Percentiles rank a stretch among this genome's conserved stretches.
Evolutionary conservation across 2,797 vertebrate species (phyloP).

Genomic region (Esox masquinongy): DNA sequence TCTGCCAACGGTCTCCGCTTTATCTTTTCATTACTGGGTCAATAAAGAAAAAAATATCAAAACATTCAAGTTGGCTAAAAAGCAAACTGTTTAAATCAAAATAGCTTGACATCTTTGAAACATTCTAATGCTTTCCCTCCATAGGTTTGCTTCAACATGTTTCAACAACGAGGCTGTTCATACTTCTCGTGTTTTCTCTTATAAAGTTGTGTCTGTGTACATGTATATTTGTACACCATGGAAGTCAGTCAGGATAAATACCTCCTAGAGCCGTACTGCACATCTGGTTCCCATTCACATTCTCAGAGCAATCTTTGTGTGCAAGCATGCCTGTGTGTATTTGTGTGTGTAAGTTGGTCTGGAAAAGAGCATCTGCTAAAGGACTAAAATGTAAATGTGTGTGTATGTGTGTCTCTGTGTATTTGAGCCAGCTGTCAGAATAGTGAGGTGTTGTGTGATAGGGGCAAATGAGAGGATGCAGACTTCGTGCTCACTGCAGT

Average conservation of each 20-base stretch:
- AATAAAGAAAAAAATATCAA: too few species aligned
- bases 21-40: too few species aligned
- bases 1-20: too few species aligned
- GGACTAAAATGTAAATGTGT: slow-evolving; percentile 1
- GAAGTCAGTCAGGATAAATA: slow-evolving; percentile 2
- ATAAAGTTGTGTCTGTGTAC: neutral
- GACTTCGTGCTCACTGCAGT: neutral
- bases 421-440: slow-evolving; percentile 1
- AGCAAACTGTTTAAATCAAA: too few species aligned
- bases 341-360: slow-evolving; percentile 1
- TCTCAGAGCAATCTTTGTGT: slow-evolving; percentile 15
- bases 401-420: slow-evolving; percentile 18
- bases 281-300: slow-evolving; percentile 38
- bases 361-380: neutral
- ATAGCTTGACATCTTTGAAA: too few species aligned
- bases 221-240: slow-evolving; percentile 12
- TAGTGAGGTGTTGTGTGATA: neutral
- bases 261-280: slow-evolving; percentile 5
- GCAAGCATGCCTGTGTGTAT: neutral
- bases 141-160: too few species aligned
- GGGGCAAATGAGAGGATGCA: neutral
- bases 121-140: too few species aligned
- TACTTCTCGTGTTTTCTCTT: too few species aligned
- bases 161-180: too few species aligned
- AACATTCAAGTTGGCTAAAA: too few species aligned